Percentiles rank a stretch among this genome's conserved stretches.
Conservation (phyloP, 2,888 invertebrate genomes). For the Lamellibrachia columna region DNA sequence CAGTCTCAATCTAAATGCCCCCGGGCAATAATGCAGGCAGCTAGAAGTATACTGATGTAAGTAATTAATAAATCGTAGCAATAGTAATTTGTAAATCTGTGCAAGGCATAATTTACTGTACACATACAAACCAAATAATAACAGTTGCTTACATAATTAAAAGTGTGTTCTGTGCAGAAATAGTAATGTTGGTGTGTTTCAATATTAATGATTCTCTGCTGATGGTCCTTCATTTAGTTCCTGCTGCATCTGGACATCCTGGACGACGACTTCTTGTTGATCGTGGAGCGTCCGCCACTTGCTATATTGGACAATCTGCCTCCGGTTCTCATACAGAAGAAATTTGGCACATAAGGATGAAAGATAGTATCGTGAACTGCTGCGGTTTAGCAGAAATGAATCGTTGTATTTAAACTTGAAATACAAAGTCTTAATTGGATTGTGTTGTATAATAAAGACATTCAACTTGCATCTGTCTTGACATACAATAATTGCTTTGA, state of each 20-base stretch:
- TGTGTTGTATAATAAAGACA: neutral
- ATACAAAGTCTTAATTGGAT: neutral
- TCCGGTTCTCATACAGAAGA: conserved; percentile 75
- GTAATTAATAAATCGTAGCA: neutral
- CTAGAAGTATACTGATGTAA: neutral
- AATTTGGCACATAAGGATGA: conserved; percentile 69
- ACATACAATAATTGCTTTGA: neutral
- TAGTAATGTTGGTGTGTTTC: neutral
- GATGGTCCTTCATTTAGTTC: conserved; percentile 72
- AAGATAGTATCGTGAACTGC: neutral
- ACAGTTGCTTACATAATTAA: neutral
- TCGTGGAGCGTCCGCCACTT: conserved; percentile 79
- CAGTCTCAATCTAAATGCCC: too few relatives aligned
- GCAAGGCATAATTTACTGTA: neutral
- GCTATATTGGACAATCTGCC: conserved; percentile 79
- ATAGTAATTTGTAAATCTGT: neutral
- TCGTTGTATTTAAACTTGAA: neutral
- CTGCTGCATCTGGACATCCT: conserved; percentile 79
- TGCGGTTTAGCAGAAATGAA: neutral
- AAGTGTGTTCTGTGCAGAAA: neutral
- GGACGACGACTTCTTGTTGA: conserved; percentile 76
- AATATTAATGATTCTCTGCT: neutral
- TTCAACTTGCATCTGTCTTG: neutral
- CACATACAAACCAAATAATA: neutral
- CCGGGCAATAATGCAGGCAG: too few relatives aligned